Evolutionary conservation across 2,113 vertebrate genomes (phyloP).

Genomic region (Centropus unirufus): DNA sequence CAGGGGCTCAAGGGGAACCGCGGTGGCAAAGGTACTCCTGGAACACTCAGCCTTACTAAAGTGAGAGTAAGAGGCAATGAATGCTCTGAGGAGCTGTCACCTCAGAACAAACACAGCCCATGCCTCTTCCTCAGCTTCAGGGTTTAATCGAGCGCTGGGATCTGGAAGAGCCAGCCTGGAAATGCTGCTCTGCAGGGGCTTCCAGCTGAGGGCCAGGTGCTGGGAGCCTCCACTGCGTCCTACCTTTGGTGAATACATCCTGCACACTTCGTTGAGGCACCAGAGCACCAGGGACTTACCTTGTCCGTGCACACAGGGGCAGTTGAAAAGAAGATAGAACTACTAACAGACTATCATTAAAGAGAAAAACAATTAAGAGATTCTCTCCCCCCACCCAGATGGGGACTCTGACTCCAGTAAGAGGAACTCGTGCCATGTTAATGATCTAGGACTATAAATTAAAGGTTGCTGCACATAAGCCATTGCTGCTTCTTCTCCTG

Average conservation of each 20-base stretch:
- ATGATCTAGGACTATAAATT: neutral
- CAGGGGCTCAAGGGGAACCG: neutral
- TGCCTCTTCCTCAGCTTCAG: neutral
- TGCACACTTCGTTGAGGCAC: conserved; percentile 3
- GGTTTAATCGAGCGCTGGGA: neutral
- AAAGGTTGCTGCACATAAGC: neutral
- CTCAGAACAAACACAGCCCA: neutral
- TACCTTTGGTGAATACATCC: conserved; percentile 60
- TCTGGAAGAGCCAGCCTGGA: neutral
- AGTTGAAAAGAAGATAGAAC: conserved; percentile 37
- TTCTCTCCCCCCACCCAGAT: neutral
- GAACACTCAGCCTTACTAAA: neutral
- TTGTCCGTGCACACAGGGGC: conserved; percentile 8
- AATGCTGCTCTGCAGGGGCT: neutral
- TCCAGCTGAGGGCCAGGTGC: neutral
- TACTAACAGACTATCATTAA: neutral
- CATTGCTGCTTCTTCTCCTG: neutral
- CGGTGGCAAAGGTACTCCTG: neutral
- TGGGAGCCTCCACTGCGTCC: neutral
- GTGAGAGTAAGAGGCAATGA: neutral
- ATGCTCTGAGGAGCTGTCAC: neutral
- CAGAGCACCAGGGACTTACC: conserved; percentile 57
- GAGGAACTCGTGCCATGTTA: neutral
- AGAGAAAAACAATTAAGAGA: neutral
- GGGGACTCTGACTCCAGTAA: neutral